phyloP scores from a whole-genome alignment of 1,140 invertebrate genomes.

The Papilio machaon region DNA sequence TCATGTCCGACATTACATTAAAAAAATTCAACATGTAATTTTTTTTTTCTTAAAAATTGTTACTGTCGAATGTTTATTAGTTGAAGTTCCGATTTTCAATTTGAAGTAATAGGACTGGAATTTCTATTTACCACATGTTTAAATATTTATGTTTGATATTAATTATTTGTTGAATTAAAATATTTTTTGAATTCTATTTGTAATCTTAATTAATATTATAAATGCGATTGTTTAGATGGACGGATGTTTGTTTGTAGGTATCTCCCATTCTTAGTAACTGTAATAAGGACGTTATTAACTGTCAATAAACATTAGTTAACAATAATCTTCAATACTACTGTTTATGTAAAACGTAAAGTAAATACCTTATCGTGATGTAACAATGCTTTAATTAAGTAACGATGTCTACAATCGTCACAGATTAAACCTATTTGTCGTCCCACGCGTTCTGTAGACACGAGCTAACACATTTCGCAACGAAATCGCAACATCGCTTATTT shows the following conservation, averaged over 20 bases:
- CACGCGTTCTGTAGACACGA: slow-evolving; percentile 76
- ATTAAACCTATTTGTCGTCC: slow-evolving; percentile 79
- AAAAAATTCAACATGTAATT: background rate
- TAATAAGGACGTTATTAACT: background rate
- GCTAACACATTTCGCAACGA: slow-evolving; percentile 74
- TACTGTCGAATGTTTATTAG: background rate
- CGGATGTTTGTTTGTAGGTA: too few relatives aligned
- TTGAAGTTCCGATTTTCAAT: background rate
- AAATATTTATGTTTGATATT: too few relatives aligned
- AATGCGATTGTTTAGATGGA: too few relatives aligned
- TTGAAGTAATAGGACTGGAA: background rate
- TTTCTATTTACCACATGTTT: too few relatives aligned
- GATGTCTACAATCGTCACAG: slow-evolving; percentile 47
- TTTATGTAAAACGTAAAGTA: background rate
- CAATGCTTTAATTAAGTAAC: background rate
- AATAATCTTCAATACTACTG: background rate
- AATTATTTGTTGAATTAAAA: too few relatives aligned
- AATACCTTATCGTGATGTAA: slow-evolving; percentile 27
- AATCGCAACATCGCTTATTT: slow-evolving; percentile 80
- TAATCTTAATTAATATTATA: too few relatives aligned
- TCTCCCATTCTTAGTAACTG: too few relatives aligned
- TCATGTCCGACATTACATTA: background rate
- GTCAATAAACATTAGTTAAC: background rate
- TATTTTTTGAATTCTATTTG: too few relatives aligned
- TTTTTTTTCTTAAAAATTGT: background rate